Conservation (phyloP, 2,113 vertebrate species). For the pig (Sus scrofa) region T2T-Sscrofa CM000827.6:79057501-79058000, state of each 20-base stretch:
- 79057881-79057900: not conserved
- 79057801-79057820: not conserved
- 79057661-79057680: not conserved
- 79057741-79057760: not conserved
- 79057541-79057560: not conserved
- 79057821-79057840: not conserved
- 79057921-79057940: not conserved
- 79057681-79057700: constrained; percentile 39
- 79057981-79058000: not conserved
- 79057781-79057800: not conserved
- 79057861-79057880: not conserved
- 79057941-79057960: not conserved
- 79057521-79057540: not conserved
- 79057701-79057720: not conserved
- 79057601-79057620: not conserved
- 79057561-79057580: not conserved
- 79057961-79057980: not conserved
- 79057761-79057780: not conserved
- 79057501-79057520: too few relatives aligned
- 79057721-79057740: not conserved
- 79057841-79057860: not conserved
- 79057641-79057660: constrained; percentile 8
- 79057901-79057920: not conserved
- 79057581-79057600: not conserved
- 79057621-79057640: not conserved